Conservation (phyloP, 2,888 invertebrate species). For the Synergus umbraculus region DNA sequence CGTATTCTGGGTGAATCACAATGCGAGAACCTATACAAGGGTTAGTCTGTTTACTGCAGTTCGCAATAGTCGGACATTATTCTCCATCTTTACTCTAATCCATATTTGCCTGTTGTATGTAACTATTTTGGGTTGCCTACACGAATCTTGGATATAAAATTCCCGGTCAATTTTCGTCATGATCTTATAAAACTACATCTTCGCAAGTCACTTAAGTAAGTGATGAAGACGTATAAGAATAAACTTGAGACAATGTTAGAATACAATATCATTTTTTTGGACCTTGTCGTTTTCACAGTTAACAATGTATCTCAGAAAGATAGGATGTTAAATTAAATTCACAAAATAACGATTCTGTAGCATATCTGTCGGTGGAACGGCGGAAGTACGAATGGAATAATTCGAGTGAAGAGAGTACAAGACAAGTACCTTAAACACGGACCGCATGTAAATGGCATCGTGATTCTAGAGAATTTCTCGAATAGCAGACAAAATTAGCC, state of each 20-base stretch:
- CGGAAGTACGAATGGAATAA: conserved; percentile 28
- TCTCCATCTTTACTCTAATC: background rate
- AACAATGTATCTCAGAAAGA: too few species aligned
- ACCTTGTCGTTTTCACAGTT: too few species aligned
- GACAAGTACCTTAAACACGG: conserved; percentile 39
- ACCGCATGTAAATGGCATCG: conserved; percentile 40
- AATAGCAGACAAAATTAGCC: conserved; percentile 53
- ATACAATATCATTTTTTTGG: background rate
- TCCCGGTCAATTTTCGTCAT: too few species aligned
- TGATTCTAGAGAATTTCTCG: conserved; percentile 38
- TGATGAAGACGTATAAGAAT: too few species aligned
- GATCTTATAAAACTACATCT: too few species aligned
- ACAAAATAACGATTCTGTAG: background rate
- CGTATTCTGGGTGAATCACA: background rate
- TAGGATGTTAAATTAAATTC: background rate
- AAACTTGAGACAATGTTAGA: too few species aligned
- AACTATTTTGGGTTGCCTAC: background rate
- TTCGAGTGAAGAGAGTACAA: conserved; percentile 27
- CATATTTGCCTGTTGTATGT: background rate
- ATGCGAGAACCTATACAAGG: background rate
- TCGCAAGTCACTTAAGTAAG: too few species aligned
- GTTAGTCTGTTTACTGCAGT: conserved; percentile 15
- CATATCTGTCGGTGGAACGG: background rate
- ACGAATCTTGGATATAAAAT: background rate
- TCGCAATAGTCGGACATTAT: background rate